Percentiles rank a stretch among this genome's conserved stretches.
Evolutionary conservation across 2,113 vertebrate genomes (phyloP).

Genomic region (Serinus canaria): DNA sequence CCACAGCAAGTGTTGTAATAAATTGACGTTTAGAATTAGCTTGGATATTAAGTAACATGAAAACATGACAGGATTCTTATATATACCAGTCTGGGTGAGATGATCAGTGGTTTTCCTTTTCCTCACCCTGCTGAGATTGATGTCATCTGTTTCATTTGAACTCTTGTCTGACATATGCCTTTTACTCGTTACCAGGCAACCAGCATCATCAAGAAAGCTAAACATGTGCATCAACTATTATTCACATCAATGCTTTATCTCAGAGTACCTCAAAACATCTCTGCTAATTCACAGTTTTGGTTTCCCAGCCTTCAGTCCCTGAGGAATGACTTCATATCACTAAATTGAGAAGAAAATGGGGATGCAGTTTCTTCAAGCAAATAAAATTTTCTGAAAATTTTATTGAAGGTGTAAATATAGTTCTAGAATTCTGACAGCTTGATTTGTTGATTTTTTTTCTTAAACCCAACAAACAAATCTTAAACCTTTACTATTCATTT

Average conservation of each 20-base stretch:
- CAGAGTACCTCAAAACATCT: background rate
- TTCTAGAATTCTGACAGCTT: background rate
- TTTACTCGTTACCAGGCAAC: conserved; percentile 33
- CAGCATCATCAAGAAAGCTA: background rate
- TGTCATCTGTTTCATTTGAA: conserved; percentile 28
- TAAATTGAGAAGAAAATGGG: background rate
- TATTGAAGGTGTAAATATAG: background rate
- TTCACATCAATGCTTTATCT: background rate
- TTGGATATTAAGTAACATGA: background rate
- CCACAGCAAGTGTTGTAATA: background rate
- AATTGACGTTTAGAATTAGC: background rate
- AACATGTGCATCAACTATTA: background rate
- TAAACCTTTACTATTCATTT: background rate
- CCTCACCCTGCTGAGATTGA: conserved; percentile 22
- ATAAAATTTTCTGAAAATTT: background rate
- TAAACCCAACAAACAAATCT: background rate
- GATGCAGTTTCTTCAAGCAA: background rate
- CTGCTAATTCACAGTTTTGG: background rate
- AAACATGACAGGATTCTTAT: conserved; percentile 5
- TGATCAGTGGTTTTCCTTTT: background rate
- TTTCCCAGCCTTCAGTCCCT: background rate
- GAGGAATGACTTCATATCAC: background rate
- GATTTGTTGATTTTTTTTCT: background rate
- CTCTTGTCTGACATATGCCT: conserved; percentile 22
- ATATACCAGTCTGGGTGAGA: background rate